Evolutionary conservation across 2,113 vertebrate species (phyloP), one percentile per base, ranked within the genome.

Genomic region (Corvus hawaiiensis): DNA sequence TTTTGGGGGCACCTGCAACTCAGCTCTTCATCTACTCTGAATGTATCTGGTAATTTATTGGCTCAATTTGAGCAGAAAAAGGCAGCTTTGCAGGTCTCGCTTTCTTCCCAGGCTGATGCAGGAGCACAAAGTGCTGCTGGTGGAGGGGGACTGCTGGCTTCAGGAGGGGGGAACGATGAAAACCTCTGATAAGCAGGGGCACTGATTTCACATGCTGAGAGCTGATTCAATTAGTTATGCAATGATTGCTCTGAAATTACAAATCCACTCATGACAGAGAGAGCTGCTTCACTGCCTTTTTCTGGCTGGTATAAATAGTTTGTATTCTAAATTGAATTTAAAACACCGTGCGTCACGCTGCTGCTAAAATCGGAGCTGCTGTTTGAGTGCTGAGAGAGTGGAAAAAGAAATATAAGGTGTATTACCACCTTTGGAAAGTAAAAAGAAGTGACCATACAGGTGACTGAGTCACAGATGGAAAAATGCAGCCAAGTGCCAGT

Each of bases 241-340:
- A 94, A 94, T 82, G 87, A 95, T 93, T 93, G 91, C 94, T 93
- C 93, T 90, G 84, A 93, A 94, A 95, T 95, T 93, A 94, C 93
- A 94, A 91, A 96, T 91, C 96, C 94, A 88, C 94, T 96, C 95
- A 96, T 87, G 96, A 95, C 92, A 87, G 94, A 93, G 84, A 86
- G 81, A 85, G 89, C 89, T 48, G 94, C 95, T 95, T 89, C 85
- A 56, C 89, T 94, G 94, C 92, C 92, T 95, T 95, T 93, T 96
- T 64, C 93, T 96, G 94, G 91, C 94, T 88, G 96, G 91, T 96
- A 96, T 95, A 96, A 97, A 97, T 96, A 97, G 94, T 96, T 94
- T 93, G 94, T 92, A 90, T 90, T 94, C 88, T 90, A 97, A 97
- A 97, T 97, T 96, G 90, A 97, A 97, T 97, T 97, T 97, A 93